A percentile compares a stretch with the other conserved stretches of the same genome.
Evolutionary conservation across 2,888 invertebrate genomes (phyloP).

Genomic region (Torymus tubicola): DNA sequence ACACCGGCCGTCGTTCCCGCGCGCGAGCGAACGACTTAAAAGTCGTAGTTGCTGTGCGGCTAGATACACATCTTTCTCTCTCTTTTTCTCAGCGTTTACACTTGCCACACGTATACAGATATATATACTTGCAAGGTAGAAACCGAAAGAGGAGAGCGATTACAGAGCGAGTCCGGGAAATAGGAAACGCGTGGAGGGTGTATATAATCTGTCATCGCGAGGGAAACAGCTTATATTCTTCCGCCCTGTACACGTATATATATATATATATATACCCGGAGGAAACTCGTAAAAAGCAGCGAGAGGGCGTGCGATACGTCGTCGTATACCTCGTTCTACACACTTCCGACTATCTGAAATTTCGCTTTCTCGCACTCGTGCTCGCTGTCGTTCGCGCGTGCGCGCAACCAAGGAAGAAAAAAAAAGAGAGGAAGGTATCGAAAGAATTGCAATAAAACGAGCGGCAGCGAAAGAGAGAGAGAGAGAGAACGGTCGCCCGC

Average conservation of each 20-base stretch:
- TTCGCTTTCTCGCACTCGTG: not conserved
- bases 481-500: conserved; percentile 56
- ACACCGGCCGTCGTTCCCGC: not conserved
- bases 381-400: conserved; percentile 6
- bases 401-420: conserved; percentile 39
- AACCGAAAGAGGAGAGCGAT: not conserved
- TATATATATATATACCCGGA: no score
- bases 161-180: conserved; percentile 5
- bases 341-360: conserved; percentile 43
- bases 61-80: conserved; percentile 26
- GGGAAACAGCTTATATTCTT: conserved; percentile 39
- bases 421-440: conserved; percentile 35
- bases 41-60: not conserved
- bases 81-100: not conserved
- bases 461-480: conserved; percentile 11
- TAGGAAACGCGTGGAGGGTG: not conserved
- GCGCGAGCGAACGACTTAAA: conserved; percentile 13
- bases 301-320: conserved; percentile 1
- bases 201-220: conserved; percentile 56
- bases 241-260: conserved; percentile 56
- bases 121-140: not conserved
- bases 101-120: not conserved
- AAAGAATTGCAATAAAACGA: not conserved
- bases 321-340: conserved; percentile 26
- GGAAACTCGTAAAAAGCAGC: conserved; percentile 60